Conservation (phyloP, 30 jellyfish, hydroid and myxozoan species). For the Cassiopea andromeda region DNA sequence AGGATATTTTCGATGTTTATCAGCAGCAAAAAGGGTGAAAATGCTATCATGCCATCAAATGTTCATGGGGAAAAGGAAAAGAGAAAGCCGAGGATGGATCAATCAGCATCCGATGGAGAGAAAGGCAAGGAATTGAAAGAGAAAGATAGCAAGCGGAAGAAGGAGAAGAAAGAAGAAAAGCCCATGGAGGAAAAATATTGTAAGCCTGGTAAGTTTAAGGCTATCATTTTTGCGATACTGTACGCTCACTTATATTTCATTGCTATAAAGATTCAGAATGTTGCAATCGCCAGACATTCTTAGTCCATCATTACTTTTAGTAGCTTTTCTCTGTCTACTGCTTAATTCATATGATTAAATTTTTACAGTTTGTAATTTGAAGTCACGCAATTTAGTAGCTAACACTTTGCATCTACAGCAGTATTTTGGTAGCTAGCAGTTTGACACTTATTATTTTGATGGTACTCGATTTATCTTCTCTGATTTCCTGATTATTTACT, state of each 20-base stretch:
- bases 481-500: neutral
- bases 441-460: neutral
- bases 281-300: too few species aligned
- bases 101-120: conserved; percentile 26
- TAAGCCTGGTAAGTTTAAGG: conserved; percentile 72
- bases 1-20: neutral
- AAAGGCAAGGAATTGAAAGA: conserved; percentile 20
- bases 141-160: conserved; percentile 52
- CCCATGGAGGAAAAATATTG: conserved; percentile 63
- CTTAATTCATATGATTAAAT: too few species aligned
- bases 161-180: conserved; percentile 65
- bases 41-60: conserved; percentile 17
- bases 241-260: too few species aligned
- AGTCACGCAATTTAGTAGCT: too few species aligned
- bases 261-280: too few species aligned
- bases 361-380: too few species aligned
- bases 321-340: too few species aligned
- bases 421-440: too few species aligned
- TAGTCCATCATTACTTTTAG: too few species aligned
- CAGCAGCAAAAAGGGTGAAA: conserved; percentile 25
- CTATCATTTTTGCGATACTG: too few species aligned
- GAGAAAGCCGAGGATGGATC: conserved; percentile 43
- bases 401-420: too few species aligned
- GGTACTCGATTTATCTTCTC: neutral
- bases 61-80: conserved; percentile 40